These are phyloP conservation scores for Eumeta japonica DNA, from an alignment of 1,140 invertebrate species.

Conservation along the genomic window DNA sequence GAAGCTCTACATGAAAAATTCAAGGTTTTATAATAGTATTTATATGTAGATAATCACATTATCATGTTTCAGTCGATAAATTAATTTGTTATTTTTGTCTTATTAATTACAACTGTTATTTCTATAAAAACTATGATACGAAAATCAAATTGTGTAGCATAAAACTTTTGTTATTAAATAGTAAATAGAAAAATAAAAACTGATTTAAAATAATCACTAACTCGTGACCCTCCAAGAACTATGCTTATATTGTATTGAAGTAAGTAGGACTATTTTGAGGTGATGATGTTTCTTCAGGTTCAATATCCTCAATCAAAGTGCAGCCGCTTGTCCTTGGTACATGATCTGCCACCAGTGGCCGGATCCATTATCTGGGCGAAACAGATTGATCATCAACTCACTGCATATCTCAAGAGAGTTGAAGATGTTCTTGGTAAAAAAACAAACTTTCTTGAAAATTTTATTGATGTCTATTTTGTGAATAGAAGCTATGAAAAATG, in stretches of 20 bases:
- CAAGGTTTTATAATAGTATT: too few species aligned
- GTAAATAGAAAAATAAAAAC: slow-evolving; percentile 12
- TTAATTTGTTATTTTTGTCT: slow-evolving; percentile 2
- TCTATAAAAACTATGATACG: too few species aligned
- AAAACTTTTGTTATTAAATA: too few species aligned
- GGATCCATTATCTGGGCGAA: slow-evolving; percentile 99
- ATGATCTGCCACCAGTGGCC: slow-evolving; percentile 93
- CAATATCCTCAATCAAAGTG: slow-evolving; percentile 93
- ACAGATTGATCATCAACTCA: slow-evolving; percentile 97
- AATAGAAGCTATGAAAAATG: neutral
- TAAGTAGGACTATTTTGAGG: too few species aligned
- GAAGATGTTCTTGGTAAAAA: slow-evolving; percentile 89
- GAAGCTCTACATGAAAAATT: slow-evolving; percentile 97
- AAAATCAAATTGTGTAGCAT: too few species aligned
- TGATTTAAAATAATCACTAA: too few species aligned
- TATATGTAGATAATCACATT: too few species aligned
- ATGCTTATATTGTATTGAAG: too few species aligned
- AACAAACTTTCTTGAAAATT: slow-evolving; percentile 3
- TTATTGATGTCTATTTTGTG: slow-evolving; percentile 3
- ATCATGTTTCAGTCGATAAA: too few species aligned
- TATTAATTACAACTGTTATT: too few species aligned
- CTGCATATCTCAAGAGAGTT: slow-evolving; percentile 92
- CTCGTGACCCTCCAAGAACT: too few species aligned
- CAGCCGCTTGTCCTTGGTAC: slow-evolving; percentile 83
- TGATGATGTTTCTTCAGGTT: slow-evolving; percentile 64